Conservation (phyloP, 2,797 vertebrate species). For the Tenualosa thibaudeaui region DNA sequence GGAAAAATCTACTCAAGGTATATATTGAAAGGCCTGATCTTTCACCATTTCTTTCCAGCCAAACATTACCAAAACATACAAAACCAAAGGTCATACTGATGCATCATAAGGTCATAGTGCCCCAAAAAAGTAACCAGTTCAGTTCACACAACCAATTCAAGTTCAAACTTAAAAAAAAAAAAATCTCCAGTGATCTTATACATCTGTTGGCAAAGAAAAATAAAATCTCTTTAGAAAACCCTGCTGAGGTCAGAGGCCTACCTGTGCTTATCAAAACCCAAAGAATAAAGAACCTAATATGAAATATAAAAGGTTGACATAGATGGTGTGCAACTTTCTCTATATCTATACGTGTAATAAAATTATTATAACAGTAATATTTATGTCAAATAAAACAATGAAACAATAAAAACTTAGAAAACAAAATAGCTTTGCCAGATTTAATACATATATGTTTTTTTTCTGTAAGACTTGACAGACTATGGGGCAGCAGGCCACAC, state of each 20-base stretch:
- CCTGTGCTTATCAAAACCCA: conserved; percentile 79
- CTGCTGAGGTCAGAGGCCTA: conserved; percentile 67
- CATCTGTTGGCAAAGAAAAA: conserved; percentile 74
- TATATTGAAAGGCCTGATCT: conserved; percentile 68
- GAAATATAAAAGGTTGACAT: conserved; percentile 89
- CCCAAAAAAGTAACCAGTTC: conserved; percentile 65
- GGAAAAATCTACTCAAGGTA: conserved; percentile 67
- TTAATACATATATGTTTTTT: conserved; percentile 68
- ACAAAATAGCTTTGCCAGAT: conserved; percentile 66
- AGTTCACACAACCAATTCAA: conserved; percentile 74
- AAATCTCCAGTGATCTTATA: conserved; percentile 67
- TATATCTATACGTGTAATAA: conserved; percentile 76
- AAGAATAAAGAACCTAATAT: conserved; percentile 81
- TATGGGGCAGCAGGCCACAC: conserved; percentile 86
- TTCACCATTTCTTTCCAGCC: conserved; percentile 45
- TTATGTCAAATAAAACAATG: conserved; percentile 73
- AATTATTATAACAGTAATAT: conserved; percentile 71
- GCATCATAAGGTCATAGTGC: conserved; percentile 70
- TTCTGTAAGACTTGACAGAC: conserved; percentile 77
- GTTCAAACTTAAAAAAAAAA: conserved; percentile 62
- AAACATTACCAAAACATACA: conserved; percentile 74
- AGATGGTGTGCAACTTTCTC: conserved; percentile 82
- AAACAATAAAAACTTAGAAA: conserved; percentile 88
- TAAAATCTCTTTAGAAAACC: conserved; percentile 57
- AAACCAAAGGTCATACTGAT: conserved; percentile 70